Evolutionary conservation across 2,888 invertebrate genomes (phyloP), one percentile per base, ranked within the genome.

Genomic region (Monopis laevigella): DNA sequence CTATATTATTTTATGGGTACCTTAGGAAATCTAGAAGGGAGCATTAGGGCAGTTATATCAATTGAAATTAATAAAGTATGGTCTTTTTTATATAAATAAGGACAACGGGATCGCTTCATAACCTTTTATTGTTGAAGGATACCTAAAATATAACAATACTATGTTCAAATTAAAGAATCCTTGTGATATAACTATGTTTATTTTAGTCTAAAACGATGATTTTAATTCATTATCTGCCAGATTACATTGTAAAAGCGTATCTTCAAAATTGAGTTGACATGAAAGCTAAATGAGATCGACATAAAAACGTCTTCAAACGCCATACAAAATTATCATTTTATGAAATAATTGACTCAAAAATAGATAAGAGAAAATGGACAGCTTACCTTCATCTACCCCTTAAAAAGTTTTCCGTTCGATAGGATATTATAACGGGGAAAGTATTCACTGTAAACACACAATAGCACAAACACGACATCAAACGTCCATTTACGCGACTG

Each of bases 311-410:
- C 54, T 56, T 60, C 62, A 65, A 75, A 71, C 75, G 68, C 73
- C 69, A 73, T 24, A 19, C 21, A 13, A 41, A 21, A 29, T 29
- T n/a, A 19, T 10, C 16, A 24, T 29, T 8, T 40, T 19, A 18
- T 12, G 12, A 4, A 11, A 3, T 21, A 34, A n/a, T n/a, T 32
- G 21, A 32, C 7, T 32, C 12, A 14, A 32, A 62, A 59, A 57
- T 56, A 54, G 58, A 38, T 42, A 48, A 48, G 35, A 16, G 49
- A 50, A 48, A 51, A 48, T 48, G 43, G 48, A 46, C 48, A 51
- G 41, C 45, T 57, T 71, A 86, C 86, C 85, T 86, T 85, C 86
- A 86, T 86, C 85, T 85, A 86, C 85, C 83, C 84, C 84, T 84
- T 62, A 65, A 65, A 71, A 69, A 64, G 61, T 64, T 71, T 58